phyloP scores from a whole-genome alignment of 23 tunicate genomes.

The Trididemnum clinides region DNA sequence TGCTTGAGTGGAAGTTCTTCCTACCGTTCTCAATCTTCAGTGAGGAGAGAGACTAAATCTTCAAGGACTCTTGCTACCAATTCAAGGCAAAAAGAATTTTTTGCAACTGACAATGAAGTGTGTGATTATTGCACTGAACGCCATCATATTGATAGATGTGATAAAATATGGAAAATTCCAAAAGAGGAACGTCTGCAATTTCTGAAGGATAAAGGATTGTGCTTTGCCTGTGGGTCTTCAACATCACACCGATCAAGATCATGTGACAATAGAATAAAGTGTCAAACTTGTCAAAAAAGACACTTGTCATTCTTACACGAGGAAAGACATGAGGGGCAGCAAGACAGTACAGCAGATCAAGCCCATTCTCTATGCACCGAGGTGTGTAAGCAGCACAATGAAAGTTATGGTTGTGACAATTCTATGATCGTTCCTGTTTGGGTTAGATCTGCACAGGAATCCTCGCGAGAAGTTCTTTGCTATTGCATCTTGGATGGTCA shows the following conservation, averaged over 20 bases:
- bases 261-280: not conserved
- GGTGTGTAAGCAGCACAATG: too few species aligned
- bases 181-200: not conserved
- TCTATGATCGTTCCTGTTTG: not conserved
- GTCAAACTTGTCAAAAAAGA: not conserved
- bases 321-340: not conserved
- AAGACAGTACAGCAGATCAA: too few species aligned
- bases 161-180: not conserved
- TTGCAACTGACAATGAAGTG: not conserved
- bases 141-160: not conserved
- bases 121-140: not conserved
- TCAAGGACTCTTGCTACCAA: not conserved
- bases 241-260: not conserved
- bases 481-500: not conserved
- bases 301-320: not conserved
- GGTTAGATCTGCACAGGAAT: not conserved
- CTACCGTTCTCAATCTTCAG: too few species aligned
- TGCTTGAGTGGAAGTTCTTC: not conserved
- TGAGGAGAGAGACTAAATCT: not conserved
- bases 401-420: not conserved
- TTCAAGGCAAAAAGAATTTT: not conserved
- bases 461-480: not conserved
- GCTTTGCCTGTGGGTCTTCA: not conserved
- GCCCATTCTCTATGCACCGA: not conserved
- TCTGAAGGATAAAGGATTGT: not conserved